Evolutionary conservation across 37 sponge, comb jelly and placozoan species (phyloP).

Genomic region (Chondrilla cf. caribensis): DNA sequence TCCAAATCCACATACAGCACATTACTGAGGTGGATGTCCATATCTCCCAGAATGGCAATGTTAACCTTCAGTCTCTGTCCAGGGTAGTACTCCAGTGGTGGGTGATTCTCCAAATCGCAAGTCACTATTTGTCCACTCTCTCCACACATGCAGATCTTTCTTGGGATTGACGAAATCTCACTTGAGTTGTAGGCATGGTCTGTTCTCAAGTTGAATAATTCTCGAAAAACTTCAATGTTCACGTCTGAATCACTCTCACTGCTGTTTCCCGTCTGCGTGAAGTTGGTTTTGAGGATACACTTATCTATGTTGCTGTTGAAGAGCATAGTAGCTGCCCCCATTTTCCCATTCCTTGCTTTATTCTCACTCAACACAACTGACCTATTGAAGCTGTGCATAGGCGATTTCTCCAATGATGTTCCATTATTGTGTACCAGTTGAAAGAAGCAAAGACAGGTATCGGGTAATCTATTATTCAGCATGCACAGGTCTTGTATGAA

Average conservation of each 20-base stretch:
- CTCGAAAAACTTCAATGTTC: not conserved
- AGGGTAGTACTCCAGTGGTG: not conserved
- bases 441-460: slow-evolving; percentile 7
- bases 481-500: not conserved
- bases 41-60: not conserved
- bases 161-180: slow-evolving; percentile 1
- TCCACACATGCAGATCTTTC: not conserved
- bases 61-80: not conserved
- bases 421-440: not conserved
- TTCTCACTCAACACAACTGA: not conserved
- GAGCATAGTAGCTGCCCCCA: not conserved
- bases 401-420: not conserved
- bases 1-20: not conserved
- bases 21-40: not conserved
- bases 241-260: too few relatives aligned
- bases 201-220: not conserved
- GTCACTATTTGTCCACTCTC: not conserved
- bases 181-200: not conserved
- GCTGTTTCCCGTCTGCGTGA: too few relatives aligned
- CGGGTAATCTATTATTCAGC: too few relatives aligned
- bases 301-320: slow-evolving; percentile 17
- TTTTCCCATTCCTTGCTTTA: not conserved
- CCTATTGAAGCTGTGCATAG: not conserved
- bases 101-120: not conserved
- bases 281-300: not conserved